Evolutionary conservation across 2,797 vertebrate species (phyloP), one percentile per base, ranked within the genome.

Genomic region (Alauda arvensis): DNA sequence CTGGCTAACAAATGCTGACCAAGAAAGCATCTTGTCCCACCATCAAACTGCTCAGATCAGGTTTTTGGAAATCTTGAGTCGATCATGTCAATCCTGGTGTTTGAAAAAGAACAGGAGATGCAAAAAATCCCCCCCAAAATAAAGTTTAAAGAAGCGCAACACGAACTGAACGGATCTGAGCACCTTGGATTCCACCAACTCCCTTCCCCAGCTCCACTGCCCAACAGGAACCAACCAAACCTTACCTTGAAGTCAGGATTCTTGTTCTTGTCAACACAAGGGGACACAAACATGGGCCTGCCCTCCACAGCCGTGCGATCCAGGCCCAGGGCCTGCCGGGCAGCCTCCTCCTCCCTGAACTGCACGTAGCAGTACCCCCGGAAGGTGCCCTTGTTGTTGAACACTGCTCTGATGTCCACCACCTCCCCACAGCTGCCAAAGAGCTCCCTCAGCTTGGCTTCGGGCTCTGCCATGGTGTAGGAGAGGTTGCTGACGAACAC

Each of bases 401-500:
- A 99, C 42, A 99, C 93, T 0, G 98, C 98, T 1, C 98, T 97
- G 74, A 99, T 93, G 81, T 99, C 97, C 3, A 88, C 91, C 40
- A 99, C 95, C 25, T 97, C 97, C 39, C 99, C 99, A 3, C 98
- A 99, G 92, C 91, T 85, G 82, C 97, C 97, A 52, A 99, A 99
- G 29, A 98, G 95, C 1, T 96, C 97, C 83, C 95, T 96, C 68
- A 99, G 97, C 69, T 96, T 98, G 7, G 21, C 68, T 31, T 98
- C 98, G 0, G 99, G 99, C 43, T 99, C 98, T 18, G 96, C 87
- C 97, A 99, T 95, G 46, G 94, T 98, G 93, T 98, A 99, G 28
- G 98, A 87, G 72, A 99, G 96, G 96, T 99, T 99, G 96, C 99
- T 99, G 96, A 99, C 97, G 31, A 99, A 99, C 24, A 99, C 98